phyloP scores from a whole-genome alignment of 2,888 invertebrate genomes.

The Cyaniris semiargus region DNA sequence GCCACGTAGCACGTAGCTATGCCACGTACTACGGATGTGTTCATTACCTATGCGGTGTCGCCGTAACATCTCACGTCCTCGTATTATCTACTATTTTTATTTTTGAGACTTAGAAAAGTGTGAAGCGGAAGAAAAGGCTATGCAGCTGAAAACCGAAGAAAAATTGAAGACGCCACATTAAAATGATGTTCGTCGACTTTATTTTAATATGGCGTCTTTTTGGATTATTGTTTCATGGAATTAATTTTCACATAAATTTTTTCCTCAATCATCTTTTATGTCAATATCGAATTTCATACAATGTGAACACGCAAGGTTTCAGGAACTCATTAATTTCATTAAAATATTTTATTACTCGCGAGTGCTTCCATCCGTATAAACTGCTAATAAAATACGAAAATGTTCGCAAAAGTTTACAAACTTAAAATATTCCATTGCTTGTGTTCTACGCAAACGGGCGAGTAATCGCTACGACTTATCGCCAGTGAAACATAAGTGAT shows the following conservation, averaged over 20 bases:
- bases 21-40: slow-evolving; percentile 26
- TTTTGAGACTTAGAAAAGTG: neutral
- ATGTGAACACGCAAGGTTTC: neutral
- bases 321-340: neutral
- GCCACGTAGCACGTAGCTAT: slow-evolving; percentile 22
- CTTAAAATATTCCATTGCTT: slow-evolving; percentile 21
- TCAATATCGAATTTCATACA: neutral
- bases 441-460: neutral
- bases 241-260: neutral
- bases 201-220: neutral
- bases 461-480: too few relatives aligned
- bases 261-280: neutral
- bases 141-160: neutral
- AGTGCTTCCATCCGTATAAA: neutral
- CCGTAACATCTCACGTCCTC: slow-evolving; percentile 15
- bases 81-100: slow-evolving; percentile 16
- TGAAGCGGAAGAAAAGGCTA: neutral
- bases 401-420: slow-evolving; percentile 22
- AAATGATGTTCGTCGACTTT: too few relatives aligned
- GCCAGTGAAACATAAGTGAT: too few relatives aligned
- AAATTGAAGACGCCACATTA: too few relatives aligned
- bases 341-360: slow-evolving; percentile 1
- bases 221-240: neutral
- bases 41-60: slow-evolving; percentile 31
- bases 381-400: slow-evolving; percentile 16